A percentile compares a stretch with the other conserved stretches of the same genome.
phyloP scores from a whole-genome alignment of 2,113 vertebrate species.

The Pollachius pollachius region DNA sequence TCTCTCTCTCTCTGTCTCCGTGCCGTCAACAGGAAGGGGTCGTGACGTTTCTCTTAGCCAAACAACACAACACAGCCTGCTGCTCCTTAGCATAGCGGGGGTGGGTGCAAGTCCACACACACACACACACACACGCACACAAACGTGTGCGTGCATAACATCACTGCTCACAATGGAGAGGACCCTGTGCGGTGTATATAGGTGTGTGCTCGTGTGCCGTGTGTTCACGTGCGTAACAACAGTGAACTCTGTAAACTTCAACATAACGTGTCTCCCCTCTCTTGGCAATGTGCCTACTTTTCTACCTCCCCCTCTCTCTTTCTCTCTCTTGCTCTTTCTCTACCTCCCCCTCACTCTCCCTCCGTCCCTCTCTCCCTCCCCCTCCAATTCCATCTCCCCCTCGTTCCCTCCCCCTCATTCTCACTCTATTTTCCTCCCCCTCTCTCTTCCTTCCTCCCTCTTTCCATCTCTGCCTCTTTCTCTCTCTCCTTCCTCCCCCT shows the following conservation, averaged over 20 bases:
- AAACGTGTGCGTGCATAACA: not conserved
- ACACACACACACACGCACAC: no score
- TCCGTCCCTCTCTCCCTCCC: no score
- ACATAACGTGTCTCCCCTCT: constrained; percentile 47
- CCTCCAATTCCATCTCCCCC: not conserved
- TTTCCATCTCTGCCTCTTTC: no score
- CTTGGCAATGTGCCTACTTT: constrained; percentile 37
- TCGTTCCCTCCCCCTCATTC: not conserved
- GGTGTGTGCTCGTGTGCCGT: not conserved
- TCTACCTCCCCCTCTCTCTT: not conserved
- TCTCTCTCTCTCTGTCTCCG: no score
- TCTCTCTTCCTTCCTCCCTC: no score
- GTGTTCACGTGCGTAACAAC: not conserved
- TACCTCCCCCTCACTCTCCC: no score
- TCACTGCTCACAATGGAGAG: not conserved
- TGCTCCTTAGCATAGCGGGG: not conserved
- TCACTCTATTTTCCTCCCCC: constrained; percentile 9
- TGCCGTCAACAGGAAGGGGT: not conserved
- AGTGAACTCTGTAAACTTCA: not conserved
- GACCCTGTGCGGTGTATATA: no score
- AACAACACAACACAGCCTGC: not conserved
- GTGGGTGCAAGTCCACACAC: constrained; percentile 5
- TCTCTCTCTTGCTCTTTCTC: no score
- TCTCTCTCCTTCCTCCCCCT: constrained; percentile 29
- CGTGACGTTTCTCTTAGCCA: constrained; percentile 1